phyloP scores from a whole-genome alignment of 2,888 invertebrate genomes.

The Cheilosia urbana region DNA sequence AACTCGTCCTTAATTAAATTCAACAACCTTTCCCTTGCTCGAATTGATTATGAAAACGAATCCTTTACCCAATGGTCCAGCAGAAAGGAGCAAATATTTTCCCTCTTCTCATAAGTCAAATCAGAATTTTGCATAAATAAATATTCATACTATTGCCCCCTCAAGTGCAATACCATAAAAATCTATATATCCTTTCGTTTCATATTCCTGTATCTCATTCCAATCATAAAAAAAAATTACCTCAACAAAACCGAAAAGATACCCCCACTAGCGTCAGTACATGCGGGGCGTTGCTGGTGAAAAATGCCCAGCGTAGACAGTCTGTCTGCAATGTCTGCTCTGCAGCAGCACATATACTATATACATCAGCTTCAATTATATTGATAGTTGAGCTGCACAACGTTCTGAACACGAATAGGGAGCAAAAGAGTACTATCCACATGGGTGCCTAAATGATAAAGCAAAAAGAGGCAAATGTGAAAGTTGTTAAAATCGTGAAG shows the following conservation, averaged over 20 bases:
- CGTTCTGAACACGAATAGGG: slow-evolving; percentile 6
- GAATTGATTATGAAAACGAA: neutral
- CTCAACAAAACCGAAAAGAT: neutral
- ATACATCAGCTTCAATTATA: slow-evolving; percentile 16
- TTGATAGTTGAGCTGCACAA: slow-evolving; percentile 3
- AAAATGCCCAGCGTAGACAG: slow-evolving; percentile 15
- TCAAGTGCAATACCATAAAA: slow-evolving; percentile 11
- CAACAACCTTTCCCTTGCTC: neutral
- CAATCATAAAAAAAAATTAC: no score
- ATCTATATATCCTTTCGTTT: neutral
- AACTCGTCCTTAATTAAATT: neutral
- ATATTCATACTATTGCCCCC: slow-evolving; percentile 3
- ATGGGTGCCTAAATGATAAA: neutral
- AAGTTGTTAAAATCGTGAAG: slow-evolving; percentile 4
- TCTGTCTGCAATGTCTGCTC: slow-evolving; percentile 38
- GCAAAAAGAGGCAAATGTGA: slow-evolving; percentile 10
- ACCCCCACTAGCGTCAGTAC: neutral
- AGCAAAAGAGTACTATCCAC: slow-evolving; percentile 4
- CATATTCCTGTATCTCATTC: neutral
- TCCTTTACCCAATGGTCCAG: slow-evolving; percentile 7
- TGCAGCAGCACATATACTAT: slow-evolving; percentile 1
- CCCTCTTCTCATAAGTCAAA: neutral
- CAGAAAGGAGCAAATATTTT: neutral
- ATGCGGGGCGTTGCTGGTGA: neutral
- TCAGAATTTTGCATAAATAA: slow-evolving; percentile 19